Base-by-base conservation (phyloP, 2,797 vertebrate species). In the Cyclopterus lumpus region DNA sequence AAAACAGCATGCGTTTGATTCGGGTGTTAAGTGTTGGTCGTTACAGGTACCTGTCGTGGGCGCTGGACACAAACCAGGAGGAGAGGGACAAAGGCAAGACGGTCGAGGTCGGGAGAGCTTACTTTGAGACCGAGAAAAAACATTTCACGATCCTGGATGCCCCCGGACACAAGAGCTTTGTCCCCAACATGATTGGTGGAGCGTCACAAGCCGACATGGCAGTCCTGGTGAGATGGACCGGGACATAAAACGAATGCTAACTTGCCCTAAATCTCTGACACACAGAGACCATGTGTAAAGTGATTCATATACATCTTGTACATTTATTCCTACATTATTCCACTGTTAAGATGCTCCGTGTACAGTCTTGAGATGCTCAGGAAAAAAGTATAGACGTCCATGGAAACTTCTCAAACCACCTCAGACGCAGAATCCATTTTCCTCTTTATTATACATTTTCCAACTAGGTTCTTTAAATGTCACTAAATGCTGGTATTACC, bases 1-100 rank as follows among this genome's bases (percentile, higher is more conserved):
- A 26, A 64, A 60, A 8, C 26, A 51, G 2, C 51, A 0, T 10
- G 2, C n/a, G 10, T 68, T 34, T 34, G 10, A 34, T 34, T 58
- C n/a, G n/a, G n/a, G n/a, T n/a, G n/a, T n/a, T n/a, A n/a, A n/a
- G n/a, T n/a, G n/a, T n/a, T n/a, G 28, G 2, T 15, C 15, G 12
- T 22, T 71, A 32, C 86, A 99, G 98, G 98, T 99, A 99, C 90
- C 94, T 99, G 68, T 99, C 98, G 12, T 99, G 98, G 98, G 98
- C 98, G 84, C 95, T 99, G 93, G 98, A 99, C 88, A 99, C 98
- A 80, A 99, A 99, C 92, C 98, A 99, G 88, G 98, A 99, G 94
- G 98, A 99, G 93, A 91, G 98, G 83, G 98, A 99, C 94, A 99
- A 99, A 85, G 98, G 98, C 69, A 99, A 99, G 96, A 99, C 98